These are phyloP conservation scores for Micromesistius poutassou DNA, from an alignment of 2,797 vertebrate genomes.

Conservation along the genomic window DNA sequence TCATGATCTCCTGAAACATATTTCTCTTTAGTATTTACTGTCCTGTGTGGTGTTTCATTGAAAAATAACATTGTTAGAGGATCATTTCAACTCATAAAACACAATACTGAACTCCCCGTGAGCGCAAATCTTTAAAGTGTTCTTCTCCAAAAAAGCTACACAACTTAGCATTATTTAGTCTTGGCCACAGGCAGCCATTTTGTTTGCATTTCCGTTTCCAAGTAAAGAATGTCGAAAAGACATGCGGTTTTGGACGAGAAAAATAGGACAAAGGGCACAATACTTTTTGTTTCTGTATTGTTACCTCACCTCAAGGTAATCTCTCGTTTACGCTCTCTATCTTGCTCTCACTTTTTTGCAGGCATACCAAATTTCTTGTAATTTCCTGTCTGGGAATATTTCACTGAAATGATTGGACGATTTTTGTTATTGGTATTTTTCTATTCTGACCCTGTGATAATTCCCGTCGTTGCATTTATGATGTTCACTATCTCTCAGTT, in stretches of 20 bases:
- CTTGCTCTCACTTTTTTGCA: background rate
- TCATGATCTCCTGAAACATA: background rate
- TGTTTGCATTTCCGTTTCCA: background rate
- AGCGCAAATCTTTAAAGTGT: background rate
- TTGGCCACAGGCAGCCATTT: background rate
- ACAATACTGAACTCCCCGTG: background rate
- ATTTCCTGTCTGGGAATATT: too few relatives aligned
- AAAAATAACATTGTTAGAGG: background rate
- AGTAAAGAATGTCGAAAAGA: background rate
- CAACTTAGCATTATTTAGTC: background rate
- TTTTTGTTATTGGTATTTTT: slow-evolving; percentile 58
- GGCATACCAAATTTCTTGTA: too few relatives aligned
- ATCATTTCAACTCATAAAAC: background rate
- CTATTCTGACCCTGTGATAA: slow-evolving; percentile 50
- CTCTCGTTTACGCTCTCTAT: background rate
- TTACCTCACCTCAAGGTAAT: background rate
- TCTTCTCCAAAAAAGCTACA: background rate
- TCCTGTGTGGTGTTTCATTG: background rate
- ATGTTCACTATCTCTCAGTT: background rate
- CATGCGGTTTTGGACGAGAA: too few relatives aligned
- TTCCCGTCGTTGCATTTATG: slow-evolving; percentile 40
- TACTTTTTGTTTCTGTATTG: background rate
- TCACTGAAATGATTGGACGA: slow-evolving; percentile 29
- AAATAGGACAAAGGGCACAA: background rate
- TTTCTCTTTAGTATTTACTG: background rate